Base-by-base conservation (phyloP, 2,888 invertebrate species). In the Platynereis dumerilii region DNA sequence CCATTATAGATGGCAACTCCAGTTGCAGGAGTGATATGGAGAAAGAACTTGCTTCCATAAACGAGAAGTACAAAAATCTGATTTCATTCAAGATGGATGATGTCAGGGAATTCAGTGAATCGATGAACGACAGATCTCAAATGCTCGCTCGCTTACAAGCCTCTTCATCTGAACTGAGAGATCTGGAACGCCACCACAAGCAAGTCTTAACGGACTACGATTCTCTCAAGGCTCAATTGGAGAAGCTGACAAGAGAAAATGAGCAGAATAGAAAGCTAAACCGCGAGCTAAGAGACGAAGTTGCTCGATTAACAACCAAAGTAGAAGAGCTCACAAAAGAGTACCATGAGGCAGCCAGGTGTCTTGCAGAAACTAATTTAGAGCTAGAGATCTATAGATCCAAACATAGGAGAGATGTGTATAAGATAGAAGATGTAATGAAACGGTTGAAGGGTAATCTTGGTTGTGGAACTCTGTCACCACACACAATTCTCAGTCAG, bases 221-320 rank as follows among this genome's bases (percentile, higher is more conserved):
- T 39, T 20, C 44, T n/a, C 48, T 57, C 15, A 34, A 44, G 24
- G 62, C 56, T 5, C 44, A 62, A 24, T 44, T 57, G 44, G 20
- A 42, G n/a, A 55, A 62, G 22, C 48, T 62, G n/a, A 62, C 26
- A n/a, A 62, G 56, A 54, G 62, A 62, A 29, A 42, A 56, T 28
- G 57, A 56, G 42, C 44, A 56, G 29, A 44, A 57, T n/a, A 45
- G 56, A 26, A 28, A 56, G 27, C 62, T 56, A 20, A 56, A 56
- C 12, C 17, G 42, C 7, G 62, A 62, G 22, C 53, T 62, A 24
- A 56, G 56, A 52, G 39, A 62, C 17, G 62, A 62, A 52, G 55
- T 62, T 22, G 56, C 55, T 7, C 29, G 27, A 29, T 56, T 56
- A 29, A 45, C 39, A n/a, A 20, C 56, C 0, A 55, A 62, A n/a